These are phyloP conservation scores for Umimayanthus chanpuru DNA, from an alignment of 92 coral and sea anemone genomes.

Conservation along the genomic window DNA sequence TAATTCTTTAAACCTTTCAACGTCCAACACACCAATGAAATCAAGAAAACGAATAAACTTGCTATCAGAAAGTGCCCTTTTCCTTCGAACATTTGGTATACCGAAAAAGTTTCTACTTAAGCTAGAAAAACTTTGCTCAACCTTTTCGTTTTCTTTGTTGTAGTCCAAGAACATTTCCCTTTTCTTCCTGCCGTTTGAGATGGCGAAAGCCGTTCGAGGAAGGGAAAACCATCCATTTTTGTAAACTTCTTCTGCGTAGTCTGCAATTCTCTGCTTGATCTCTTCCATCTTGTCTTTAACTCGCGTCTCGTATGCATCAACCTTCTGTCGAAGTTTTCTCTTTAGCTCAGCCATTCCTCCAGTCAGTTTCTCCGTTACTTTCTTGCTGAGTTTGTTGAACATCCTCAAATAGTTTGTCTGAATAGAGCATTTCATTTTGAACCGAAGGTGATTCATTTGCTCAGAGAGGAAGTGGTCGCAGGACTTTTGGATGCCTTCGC, in stretches of 20 bases:
- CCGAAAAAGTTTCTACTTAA: not conserved
- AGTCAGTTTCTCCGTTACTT: slow-evolving; percentile 53
- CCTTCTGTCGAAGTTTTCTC: slow-evolving; percentile 42
- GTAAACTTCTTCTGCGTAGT: slow-evolving; percentile 64
- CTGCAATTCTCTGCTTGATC: slow-evolving; percentile 46
- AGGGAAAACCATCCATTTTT: slow-evolving; percentile 72
- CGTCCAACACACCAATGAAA: slow-evolving; percentile 70
- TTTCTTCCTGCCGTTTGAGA: slow-evolving; percentile 44
- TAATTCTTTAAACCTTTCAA: slow-evolving; percentile 40
- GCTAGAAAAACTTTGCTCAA: not conserved
- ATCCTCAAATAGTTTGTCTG: slow-evolving; percentile 68
- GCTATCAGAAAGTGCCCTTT: slow-evolving; percentile 55
- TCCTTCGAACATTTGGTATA: slow-evolving; percentile 21
- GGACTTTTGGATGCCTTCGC: slow-evolving; percentile 70
- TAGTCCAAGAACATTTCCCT: slow-evolving; percentile 33
- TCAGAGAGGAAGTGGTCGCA: slow-evolving; percentile 68
- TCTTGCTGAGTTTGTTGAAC: slow-evolving; percentile 67
- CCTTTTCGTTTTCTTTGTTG: not conserved
- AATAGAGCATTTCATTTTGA: slow-evolving; percentile 71
- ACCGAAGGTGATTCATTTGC: slow-evolving; percentile 62
- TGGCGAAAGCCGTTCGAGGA: slow-evolving; percentile 62
- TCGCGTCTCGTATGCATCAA: slow-evolving; percentile 43
- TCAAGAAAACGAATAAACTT: slow-evolving; percentile 72
- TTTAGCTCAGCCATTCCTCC: slow-evolving; percentile 51
- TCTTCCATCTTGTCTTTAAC: slow-evolving; percentile 49